Evolutionary conservation across 2,888 invertebrate genomes (phyloP).

Genomic region (Lithophane socia): DNA sequence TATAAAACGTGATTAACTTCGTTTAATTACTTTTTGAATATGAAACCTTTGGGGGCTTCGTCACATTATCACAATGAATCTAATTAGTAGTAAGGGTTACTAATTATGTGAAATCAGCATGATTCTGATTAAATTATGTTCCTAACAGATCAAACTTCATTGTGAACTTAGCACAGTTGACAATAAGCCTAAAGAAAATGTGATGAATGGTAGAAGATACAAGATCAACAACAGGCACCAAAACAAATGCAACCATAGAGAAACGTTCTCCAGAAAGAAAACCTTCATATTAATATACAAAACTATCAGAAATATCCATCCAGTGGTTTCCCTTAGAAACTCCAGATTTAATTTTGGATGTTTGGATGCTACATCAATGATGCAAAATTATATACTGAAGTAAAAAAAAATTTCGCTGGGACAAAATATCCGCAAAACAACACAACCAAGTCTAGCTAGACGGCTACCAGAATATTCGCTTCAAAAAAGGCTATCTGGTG

Average conservation of each 20-base stretch:
- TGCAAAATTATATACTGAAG: neutral
- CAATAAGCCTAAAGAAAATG: neutral
- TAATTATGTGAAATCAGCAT: conserved; percentile 4
- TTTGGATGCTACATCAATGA: neutral
- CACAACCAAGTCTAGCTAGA: neutral
- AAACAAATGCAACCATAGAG: neutral
- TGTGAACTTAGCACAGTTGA: neutral
- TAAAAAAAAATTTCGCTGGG: neutral
- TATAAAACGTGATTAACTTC: conserved; percentile 20
- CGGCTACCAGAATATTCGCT: neutral
- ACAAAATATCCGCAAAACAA: neutral
- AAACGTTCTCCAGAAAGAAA: neutral
- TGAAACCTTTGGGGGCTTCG: conserved; percentile 32
- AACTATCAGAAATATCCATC: neutral
- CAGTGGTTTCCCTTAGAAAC: neutral
- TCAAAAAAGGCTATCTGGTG: neutral
- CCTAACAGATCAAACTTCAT: neutral
- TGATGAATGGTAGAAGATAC: neutral
- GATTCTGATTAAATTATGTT: neutral
- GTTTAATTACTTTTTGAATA: conserved; percentile 33
- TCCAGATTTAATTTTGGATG: neutral
- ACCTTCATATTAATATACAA: neutral
- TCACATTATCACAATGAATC: conserved; percentile 29
- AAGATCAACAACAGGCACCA: neutral
- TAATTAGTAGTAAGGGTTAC: conserved; percentile 40